Evolutionary conservation across 2,888 invertebrate genomes (phyloP), one percentile per base, ranked within the genome.

Genomic region (Catocala nupta): DNA sequence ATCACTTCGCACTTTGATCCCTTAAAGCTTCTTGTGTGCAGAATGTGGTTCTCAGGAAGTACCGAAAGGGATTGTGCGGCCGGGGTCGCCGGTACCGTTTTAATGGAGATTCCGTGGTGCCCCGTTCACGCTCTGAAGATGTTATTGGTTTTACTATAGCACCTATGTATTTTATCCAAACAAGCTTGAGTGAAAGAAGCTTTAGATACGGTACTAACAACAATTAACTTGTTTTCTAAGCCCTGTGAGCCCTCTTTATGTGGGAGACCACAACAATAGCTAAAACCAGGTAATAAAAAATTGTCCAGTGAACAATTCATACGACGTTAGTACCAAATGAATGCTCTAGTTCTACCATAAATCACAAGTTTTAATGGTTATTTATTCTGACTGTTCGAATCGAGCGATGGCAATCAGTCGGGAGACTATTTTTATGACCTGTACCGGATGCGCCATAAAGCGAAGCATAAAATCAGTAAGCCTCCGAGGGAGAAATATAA

Each of bases 391-490:
- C 83, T 82, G 81, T 82, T 81, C 81, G 86, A 87, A 84, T 88
- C 84, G 84, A 85, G 83, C 88, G 89, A 90, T 86, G 82, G 88
- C 91, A 91, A 92, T 92, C 91, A 89, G 87, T 85, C 82, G 83
- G 84, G 84, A 89, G 85, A 90, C 91, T 90, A 91, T 88, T 92
- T 92, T 92, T 92, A 92, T 88, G 88, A 85, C 86, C 84, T 85
- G 88, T 88, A 86, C 88, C 90, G 88, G 90, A 90, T 90, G 90
- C 86, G 90, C 90, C 84, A 92, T 92, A 92, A 92, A 92, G 87
- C 72, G 84, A 82, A 85, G 84, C 88, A 90, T 92, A 91, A 92
- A 92, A 92, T 90, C 90, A 88, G 88, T 89, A 89, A 90, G 88
- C 89, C 85, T 88, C 80, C 82, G 85, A 84, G 85, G 84, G 84